Conservation (phyloP, 2,888 invertebrate species). For the Papilio demoleus region DNA sequence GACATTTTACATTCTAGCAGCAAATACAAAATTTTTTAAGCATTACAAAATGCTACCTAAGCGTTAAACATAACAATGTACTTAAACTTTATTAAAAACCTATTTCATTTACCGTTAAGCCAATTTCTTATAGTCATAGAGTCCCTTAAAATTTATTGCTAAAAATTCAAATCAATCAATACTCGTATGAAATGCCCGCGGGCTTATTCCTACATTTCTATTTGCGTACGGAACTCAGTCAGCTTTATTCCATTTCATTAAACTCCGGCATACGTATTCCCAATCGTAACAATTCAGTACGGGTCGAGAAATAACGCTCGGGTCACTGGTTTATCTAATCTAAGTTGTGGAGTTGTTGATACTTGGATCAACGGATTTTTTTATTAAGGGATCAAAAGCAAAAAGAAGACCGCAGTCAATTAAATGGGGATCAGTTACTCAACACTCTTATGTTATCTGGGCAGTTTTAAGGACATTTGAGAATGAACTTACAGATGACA, state of each 20-base stretch:
- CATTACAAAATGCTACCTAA: no score
- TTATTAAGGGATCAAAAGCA: no score
- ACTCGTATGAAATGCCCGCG: background rate
- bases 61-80: no score
- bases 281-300: conserved; percentile 15
- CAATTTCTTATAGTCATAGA: no score
- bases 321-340: conserved; percentile 28
- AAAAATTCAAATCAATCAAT: background rate
- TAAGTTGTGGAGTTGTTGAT: background rate
- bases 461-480: no score
- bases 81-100: background rate
- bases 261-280: background rate
- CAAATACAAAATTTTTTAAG: no score
- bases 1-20: no score
- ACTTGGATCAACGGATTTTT: background rate
- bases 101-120: background rate
- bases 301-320: conserved; percentile 10
- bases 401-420: no score
- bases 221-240: conserved; percentile 16
- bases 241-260: conserved; percentile 22
- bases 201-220: conserved; percentile 13
- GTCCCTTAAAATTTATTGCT: background rate
- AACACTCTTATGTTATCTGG: no score
- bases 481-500: no score
- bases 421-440: no score